A percentile compares a stretch with the other conserved stretches of the same genome.
Evolutionary conservation across 2,797 vertebrate species (phyloP).

Genomic region (Siniperca scherzeri): DNA sequence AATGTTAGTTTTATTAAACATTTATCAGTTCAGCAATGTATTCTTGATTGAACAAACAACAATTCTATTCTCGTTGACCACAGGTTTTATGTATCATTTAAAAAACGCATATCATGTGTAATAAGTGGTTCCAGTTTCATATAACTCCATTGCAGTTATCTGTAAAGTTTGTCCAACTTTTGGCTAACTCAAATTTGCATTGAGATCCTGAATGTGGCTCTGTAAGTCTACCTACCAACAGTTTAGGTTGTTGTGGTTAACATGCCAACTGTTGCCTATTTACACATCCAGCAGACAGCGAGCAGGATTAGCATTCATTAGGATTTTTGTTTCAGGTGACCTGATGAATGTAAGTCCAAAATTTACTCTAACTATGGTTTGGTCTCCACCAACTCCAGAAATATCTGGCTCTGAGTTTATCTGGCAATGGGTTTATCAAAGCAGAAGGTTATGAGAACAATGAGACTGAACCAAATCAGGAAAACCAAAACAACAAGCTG

Average conservation of each 20-base stretch:
- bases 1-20: neutral
- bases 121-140: too few relatives aligned
- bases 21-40: neutral
- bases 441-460: neutral
- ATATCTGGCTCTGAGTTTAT: too few relatives aligned
- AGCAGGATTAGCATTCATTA: too few relatives aligned
- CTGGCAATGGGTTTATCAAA: too few relatives aligned
- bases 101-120: neutral
- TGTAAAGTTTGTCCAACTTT: neutral
- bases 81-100: neutral
- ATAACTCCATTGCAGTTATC: neutral
- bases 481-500: too few relatives aligned
- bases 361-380: neutral
- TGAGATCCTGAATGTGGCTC: too few relatives aligned
- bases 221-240: too few relatives aligned
- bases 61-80: neutral
- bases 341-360: neutral
- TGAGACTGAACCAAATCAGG: neutral
- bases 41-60: too few relatives aligned
- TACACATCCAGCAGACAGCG: too few relatives aligned
- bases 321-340: neutral
- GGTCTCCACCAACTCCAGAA: neutral
- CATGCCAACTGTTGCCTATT: too few relatives aligned
- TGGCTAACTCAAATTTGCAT: neutral
- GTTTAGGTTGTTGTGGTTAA: too few relatives aligned